Conservation (phyloP, 1,140 invertebrate species). For the Hycleus phaleratus region DNA sequence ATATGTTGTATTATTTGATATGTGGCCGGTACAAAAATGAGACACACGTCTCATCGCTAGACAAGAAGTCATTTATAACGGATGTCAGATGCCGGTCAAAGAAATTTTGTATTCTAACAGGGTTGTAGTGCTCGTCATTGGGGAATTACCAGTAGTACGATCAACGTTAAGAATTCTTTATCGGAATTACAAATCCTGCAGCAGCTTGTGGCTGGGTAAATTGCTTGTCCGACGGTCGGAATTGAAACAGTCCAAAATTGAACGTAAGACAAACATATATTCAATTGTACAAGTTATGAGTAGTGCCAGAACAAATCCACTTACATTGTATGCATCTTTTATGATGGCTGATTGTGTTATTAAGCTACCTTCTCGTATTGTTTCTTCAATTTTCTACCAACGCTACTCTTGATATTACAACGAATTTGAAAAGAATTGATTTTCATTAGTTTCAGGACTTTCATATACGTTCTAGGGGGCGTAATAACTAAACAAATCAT, state of each 20-base stretch:
- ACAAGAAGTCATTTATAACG: constrained; percentile 28
- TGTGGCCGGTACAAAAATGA: constrained; percentile 25
- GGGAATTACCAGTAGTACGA: constrained; percentile 6
- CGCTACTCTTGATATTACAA: too few relatives aligned
- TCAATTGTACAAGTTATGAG: constrained; percentile 1
- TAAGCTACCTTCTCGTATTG: too few relatives aligned
- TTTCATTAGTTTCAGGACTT: too few relatives aligned
- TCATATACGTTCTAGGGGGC: not conserved
- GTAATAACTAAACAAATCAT: constrained; percentile 18
- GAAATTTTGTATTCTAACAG: constrained; percentile 29
- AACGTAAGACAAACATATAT: too few relatives aligned
- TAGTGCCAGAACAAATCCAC: constrained; percentile 20
- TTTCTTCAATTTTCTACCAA: too few relatives aligned
- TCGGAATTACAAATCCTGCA: constrained; percentile 30
- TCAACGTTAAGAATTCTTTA: constrained; percentile 30
- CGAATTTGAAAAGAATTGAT: too few relatives aligned
- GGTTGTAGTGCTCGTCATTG: constrained; percentile 3
- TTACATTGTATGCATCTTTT: constrained; percentile 29
- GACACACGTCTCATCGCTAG: constrained; percentile 17
- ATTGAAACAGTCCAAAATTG: too few relatives aligned
- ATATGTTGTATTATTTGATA: constrained; percentile 24
- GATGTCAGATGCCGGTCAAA: constrained; percentile 31
- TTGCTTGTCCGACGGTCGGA: too few relatives aligned
- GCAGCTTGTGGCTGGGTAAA: too few relatives aligned
- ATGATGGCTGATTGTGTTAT: constrained; percentile 7